Conservation (phyloP, 2,888 invertebrate species). For the Cantharis rustica region DNA sequence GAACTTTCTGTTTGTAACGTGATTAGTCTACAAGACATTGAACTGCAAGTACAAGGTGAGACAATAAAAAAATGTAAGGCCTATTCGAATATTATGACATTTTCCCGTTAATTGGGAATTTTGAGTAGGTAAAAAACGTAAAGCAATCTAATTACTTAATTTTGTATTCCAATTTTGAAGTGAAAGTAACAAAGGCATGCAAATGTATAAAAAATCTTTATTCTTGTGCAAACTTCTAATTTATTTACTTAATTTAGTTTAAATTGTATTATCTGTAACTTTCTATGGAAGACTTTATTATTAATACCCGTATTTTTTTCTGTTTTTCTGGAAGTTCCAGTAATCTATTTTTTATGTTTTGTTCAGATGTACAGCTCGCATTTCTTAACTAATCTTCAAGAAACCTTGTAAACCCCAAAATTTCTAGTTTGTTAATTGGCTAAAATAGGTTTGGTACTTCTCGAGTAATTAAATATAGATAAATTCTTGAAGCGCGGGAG, state of each 20-base stretch:
- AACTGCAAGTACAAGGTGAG: background rate
- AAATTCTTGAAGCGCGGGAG: no score
- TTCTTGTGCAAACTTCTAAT: background rate
- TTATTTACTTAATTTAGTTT: background rate
- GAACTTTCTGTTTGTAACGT: background rate
- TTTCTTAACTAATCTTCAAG: no score
- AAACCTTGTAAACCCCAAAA: no score
- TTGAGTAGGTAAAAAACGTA: background rate
- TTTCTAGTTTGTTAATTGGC: no score
- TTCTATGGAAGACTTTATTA: no score
- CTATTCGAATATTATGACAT: background rate
- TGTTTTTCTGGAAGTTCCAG: no score
- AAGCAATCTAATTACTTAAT: background rate
- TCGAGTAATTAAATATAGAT: no score
- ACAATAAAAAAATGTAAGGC: background rate
- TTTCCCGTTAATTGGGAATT: background rate
- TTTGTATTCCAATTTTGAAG: background rate
- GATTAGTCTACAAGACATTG: background rate
- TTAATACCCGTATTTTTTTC: no score
- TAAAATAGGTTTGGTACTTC: no score
- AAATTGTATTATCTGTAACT: background rate
- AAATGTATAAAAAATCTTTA: background rate
- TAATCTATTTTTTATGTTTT: no score
- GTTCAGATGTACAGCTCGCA: no score
- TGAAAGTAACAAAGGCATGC: background rate